Evolutionary conservation across 2,797 vertebrate species (phyloP).

Genomic region (Dendrocincla tyrannina): DNA sequence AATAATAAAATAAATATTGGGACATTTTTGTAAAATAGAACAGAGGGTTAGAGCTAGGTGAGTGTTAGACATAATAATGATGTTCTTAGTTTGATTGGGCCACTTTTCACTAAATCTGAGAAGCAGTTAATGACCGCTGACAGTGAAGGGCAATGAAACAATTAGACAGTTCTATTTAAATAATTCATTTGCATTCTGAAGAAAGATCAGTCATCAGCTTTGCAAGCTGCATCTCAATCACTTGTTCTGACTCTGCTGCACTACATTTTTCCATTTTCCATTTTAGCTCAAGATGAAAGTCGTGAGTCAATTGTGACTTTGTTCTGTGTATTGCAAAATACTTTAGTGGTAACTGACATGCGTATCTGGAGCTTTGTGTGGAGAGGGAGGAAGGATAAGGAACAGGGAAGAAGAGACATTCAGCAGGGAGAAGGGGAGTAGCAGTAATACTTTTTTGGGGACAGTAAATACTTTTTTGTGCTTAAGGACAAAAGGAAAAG

Average conservation of each 20-base stretch:
- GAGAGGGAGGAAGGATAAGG: neutral
- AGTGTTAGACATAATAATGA: neutral
- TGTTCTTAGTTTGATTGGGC: neutral
- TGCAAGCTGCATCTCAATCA: neutral
- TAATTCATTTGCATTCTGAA: constrained; percentile 40
- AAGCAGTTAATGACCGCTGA: neutral
- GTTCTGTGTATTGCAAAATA: neutral
- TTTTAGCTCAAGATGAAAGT: constrained; percentile 52
- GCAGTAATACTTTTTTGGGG: neutral
- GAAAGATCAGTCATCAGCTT: neutral
- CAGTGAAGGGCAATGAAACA: constrained; percentile 24
- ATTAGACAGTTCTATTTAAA: constrained; percentile 12
- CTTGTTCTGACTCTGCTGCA: neutral
- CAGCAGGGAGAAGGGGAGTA: neutral
- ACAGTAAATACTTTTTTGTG: neutral
- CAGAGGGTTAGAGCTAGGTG: neutral
- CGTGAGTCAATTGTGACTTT: constrained; percentile 32
- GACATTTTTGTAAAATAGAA: neutral
- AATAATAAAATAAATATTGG: neutral
- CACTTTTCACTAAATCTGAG: neutral
- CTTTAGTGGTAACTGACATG: neutral
- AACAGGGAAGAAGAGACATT: neutral
- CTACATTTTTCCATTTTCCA: constrained; percentile 9
- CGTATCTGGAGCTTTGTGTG: neutral
- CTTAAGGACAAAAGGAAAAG: constrained; percentile 16